These are phyloP conservation scores for Tarsius wallacei DNA, from an alignment of 2,797 vertebrate species.

Conservation along the genomic window DNA sequence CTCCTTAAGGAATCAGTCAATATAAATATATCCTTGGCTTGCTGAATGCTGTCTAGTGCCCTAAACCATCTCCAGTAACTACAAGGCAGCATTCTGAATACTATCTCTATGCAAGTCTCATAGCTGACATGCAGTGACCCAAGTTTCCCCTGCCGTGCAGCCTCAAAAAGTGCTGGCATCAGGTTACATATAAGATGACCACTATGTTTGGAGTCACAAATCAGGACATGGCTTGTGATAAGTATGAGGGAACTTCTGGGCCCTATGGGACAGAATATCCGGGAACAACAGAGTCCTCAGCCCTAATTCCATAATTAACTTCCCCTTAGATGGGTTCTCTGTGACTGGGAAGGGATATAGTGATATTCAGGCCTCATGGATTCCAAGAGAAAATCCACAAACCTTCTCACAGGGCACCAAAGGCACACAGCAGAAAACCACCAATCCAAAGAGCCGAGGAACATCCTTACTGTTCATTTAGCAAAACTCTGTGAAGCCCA, in stretches of 20 bases:
- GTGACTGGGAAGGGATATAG: not conserved
- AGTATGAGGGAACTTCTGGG: not conserved
- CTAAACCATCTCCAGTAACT: conserved; percentile 38
- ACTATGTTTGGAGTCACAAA: conserved; percentile 37
- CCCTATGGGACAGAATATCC: not conserved
- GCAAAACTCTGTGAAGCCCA: not conserved
- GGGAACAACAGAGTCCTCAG: not conserved
- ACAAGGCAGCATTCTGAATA: not conserved
- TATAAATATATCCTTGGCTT: conserved; percentile 52
- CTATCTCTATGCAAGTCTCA: not conserved
- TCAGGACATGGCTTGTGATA: not conserved
- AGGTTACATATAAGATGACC: conserved; percentile 3
- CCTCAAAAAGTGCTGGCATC: not conserved
- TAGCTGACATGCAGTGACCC: not conserved
- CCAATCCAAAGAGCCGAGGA: not conserved
- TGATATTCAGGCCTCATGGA: not conserved
- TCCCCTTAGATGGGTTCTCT: not conserved
- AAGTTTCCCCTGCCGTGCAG: not conserved
- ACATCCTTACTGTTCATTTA: not conserved
- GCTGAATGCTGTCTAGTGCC: conserved; percentile 44
- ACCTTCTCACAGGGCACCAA: not conserved
- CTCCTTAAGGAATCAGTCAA: conserved; percentile 43
- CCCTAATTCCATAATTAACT: not conserved
- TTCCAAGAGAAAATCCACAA: not conserved
- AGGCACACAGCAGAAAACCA: not conserved